phyloP scores from a whole-genome alignment of 2,113 vertebrate species.

The Campylorhamphus procurvoides region DNA sequence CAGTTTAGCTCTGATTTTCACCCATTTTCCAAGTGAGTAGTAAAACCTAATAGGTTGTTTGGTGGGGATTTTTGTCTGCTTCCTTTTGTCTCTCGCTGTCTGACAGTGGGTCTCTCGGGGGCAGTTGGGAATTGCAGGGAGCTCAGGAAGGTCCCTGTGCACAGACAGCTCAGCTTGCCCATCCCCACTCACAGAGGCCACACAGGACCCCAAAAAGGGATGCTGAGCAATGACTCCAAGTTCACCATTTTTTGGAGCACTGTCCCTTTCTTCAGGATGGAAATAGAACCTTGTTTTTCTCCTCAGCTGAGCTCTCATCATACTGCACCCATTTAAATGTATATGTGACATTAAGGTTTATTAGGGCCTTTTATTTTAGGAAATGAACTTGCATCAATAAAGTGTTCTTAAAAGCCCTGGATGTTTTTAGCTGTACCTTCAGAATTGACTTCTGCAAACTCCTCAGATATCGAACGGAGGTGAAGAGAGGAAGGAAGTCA shows the following conservation, averaged over 20 bases:
- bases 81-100: neutral
- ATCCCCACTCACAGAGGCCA: fast-evolving
- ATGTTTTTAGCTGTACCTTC: conserved; percentile 35
- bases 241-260: neutral
- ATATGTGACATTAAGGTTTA: conserved; percentile 12
- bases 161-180: neutral
- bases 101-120: fast-evolving
- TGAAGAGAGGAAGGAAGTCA: neutral
- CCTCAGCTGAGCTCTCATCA: neutral
- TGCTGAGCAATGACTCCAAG: neutral
- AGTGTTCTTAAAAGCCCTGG: conserved; percentile 46
- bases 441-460: conserved; percentile 15
- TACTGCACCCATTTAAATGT: neutral
- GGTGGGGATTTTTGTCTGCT: neutral
- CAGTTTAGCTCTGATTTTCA: neutral
- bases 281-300: conserved; percentile 10
- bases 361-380: conserved; percentile 44
- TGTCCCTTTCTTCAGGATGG: neutral
- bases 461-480: neutral
- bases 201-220: neutral
- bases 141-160: neutral
- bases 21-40: neutral
- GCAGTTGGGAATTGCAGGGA: neutral
- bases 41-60: fast-evolving
- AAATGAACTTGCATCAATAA: conserved; percentile 32